Evolutionary conservation across 2,797 vertebrate genomes (phyloP).

Genomic region (Danionella dracula): DNA sequence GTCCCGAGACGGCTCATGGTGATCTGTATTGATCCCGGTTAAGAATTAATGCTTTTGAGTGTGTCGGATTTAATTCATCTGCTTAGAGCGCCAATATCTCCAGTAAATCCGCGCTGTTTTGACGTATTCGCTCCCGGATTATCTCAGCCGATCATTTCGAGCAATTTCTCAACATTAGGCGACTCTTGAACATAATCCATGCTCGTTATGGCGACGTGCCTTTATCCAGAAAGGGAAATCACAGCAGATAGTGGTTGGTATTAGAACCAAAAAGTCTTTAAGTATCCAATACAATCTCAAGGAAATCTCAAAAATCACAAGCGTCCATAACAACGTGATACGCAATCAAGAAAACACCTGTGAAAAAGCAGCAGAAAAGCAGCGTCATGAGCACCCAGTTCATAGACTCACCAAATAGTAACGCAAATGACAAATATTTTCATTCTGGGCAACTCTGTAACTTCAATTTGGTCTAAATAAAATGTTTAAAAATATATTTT

Average conservation of each 20-base stretch:
- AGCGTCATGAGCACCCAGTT: neutral
- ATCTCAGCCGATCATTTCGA: conserved; percentile 9
- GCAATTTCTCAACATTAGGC: neutral
- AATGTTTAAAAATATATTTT: too few relatives aligned
- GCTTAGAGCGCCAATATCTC: conserved; percentile 17
- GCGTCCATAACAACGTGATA: neutral
- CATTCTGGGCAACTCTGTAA: too few relatives aligned
- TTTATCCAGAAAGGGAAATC: neutral
- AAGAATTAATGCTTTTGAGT: conserved; percentile 25
- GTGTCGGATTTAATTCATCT: conserved; percentile 32
- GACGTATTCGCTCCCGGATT: conserved; percentile 16
- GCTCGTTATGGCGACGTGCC: neutral
- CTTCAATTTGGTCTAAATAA: too few relatives aligned
- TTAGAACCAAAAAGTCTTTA: neutral
- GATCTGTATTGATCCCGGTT: conserved; percentile 19
- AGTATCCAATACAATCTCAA: conserved; percentile 10
- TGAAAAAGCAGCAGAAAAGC: neutral
- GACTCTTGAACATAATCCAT: conserved; percentile 15
- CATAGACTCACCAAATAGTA: too few relatives aligned
- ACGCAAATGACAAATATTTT: too few relatives aligned
- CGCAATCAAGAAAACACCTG: neutral
- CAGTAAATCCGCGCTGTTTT: conserved; percentile 26
- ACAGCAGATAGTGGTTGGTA: neutral
- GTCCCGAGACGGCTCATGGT: conserved; percentile 17
- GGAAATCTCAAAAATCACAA: neutral